Base-by-base conservation (phyloP, 2,113 vertebrate genomes). In the Syngnathoides biaculeatus region DNA sequence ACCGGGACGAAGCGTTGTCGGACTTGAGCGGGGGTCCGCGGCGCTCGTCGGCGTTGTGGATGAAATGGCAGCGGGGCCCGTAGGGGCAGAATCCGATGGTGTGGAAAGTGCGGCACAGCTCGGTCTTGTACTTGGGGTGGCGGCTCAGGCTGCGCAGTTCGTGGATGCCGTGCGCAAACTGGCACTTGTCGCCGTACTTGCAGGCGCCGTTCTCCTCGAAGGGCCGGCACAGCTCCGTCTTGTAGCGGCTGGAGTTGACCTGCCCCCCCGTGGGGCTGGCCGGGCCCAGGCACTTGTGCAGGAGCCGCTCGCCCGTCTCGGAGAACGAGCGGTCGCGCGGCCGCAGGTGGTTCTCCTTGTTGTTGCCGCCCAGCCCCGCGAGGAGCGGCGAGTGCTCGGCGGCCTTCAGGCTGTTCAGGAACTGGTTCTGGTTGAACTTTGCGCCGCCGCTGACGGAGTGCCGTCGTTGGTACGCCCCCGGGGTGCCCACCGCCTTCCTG, bases 91-190 rank as follows among this genome's bases (percentile, higher is more conserved):
- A 99, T 35, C 97, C 97, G 26, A 98, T 99, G 91, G 96, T 99
- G 90, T 99, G 97, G 93, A 98, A 99, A 82, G 97, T 99, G 92
- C 97, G 96, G 91, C 97, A 99, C 79, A 98, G 94, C 94, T 99
- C 97, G 0, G 97, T 99, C 90, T 99, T 99, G 94, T 99, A 99
- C 86, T 99, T 99, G 88, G 96, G 97, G 72, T 99, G 97, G 69
- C 96, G 95, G 80, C 94, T 96, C 85, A 98, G 92, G 92, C 94
- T 98, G 79, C 97, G 94, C 83, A 98, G 93, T 95, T 99, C 97
- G 1, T 98, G 95, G 89, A 95, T 94, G 68, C 96, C 97, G 3
- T 99, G 97, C 30, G 97, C 96, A 57, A 98, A 99, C 93, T 98
- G 96, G 91, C 97, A 99, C 83, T 99, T 99, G 91, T 99, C 97